Base-by-base conservation (phyloP, 2,888 invertebrate genomes). In the Cataglyphis cursor region DNA sequence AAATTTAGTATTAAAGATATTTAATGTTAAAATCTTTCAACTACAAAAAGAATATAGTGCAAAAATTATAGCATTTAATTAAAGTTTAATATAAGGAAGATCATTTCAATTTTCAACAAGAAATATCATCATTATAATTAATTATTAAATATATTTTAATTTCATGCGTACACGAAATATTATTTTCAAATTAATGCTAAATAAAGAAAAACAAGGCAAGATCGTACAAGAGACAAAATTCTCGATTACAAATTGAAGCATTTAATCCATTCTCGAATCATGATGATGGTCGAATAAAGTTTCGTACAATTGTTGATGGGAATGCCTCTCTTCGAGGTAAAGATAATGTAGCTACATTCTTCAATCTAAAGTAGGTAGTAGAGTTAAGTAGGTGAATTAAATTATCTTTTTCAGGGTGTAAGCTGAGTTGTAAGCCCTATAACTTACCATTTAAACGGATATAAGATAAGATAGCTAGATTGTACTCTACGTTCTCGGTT, bases 381-480 rank as follows among this genome's bases (percentile, higher is more conserved):
- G 68, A 80, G 59, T 73, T 44, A 72, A 78, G 44, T 24, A 44
- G 38, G 57, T 61, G 62, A 83, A 82, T 83, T 73, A 41, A 51
- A 57, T 74, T 83, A 83, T 57, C 65, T 73, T 82, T 83, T 68
- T 66, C 12, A 54, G 51, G 61, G 28, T 72, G 57, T 59, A 66
- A 76, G 41, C 72, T 35, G 51, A 75, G 62, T 68, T 75, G 54
- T 54, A 68, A 44, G 57, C 24, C 15, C 54, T 75, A 75, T 75
- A 83, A 83, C 54, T 84, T 75, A 57, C 66, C 62, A 74, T 62
- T 75, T 68, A 72, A 72, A 72, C 44, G 54, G n/a, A 64, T 35
- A 72, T 31, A 21, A 41, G 41, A 76, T 54, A 35, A 31, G 35
- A 59, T 59, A 15, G 31, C 54, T 70, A 35, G 31, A 80, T 80